Evolutionary conservation across 2,113 vertebrate genomes (phyloP).

Genomic region (Stigmatopora nigra): DNA sequence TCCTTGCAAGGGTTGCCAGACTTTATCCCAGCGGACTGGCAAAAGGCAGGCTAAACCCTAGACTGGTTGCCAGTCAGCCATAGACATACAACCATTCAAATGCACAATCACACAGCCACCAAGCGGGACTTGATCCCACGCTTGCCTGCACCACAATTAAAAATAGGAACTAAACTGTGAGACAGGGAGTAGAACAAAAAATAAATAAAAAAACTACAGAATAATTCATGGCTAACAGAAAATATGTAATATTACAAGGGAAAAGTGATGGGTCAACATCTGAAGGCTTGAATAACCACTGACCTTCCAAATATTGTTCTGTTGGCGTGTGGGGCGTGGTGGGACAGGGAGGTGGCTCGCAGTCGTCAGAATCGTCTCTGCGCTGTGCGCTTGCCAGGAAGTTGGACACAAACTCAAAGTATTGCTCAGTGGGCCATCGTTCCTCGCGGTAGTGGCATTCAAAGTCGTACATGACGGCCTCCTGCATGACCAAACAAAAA

Average conservation of each 20-base stretch:
- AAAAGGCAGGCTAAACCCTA: no score
- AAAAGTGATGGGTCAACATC: background rate
- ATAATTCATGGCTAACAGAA: no score
- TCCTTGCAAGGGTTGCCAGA: no score
- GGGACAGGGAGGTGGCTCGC: slow-evolving; percentile 65
- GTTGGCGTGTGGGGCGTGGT: slow-evolving; percentile 36
- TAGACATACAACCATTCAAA: no score
- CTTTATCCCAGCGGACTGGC: no score
- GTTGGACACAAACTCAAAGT: slow-evolving; percentile 69
- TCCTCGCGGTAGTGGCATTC: slow-evolving; percentile 68
- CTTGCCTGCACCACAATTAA: no score
- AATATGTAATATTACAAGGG: background rate
- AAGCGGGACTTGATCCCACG: no score
- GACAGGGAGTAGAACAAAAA: no score
- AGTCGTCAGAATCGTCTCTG: slow-evolving; percentile 48
- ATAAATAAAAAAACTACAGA: no score
- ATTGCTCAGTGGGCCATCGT: slow-evolving; percentile 59
- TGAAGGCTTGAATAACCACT: background rate
- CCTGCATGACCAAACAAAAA: slow-evolving; percentile 38
- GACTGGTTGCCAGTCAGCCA: no score
- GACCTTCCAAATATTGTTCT: slow-evolving; percentile 38
- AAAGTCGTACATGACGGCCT: slow-evolving; percentile 63
- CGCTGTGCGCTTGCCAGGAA: slow-evolving; percentile 61
- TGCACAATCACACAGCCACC: no score
- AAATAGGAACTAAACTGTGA: no score